Evolutionary conservation across 1,140 invertebrate species (phyloP), one percentile per base, ranked within the genome.

Genomic region (Matsumurasca onukii): DNA sequence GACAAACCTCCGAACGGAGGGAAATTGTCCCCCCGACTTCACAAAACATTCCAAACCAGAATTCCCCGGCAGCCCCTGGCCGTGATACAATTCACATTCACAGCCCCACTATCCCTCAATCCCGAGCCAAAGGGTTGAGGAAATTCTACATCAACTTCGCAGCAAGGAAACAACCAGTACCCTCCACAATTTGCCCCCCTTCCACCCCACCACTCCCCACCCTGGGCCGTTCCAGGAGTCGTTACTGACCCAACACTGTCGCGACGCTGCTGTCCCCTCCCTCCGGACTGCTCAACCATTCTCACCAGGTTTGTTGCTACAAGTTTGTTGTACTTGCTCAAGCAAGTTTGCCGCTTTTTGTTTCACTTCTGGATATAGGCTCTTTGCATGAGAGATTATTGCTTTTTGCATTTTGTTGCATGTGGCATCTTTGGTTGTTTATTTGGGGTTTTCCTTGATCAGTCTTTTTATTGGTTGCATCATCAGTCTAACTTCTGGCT

Each of bases 1-100:
- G 52, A 68, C 24, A 65, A 63, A 67, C n/a, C 45, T 20, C 59
- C 66, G 1, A 25, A 22, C 2, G 20, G n/a, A 25, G 45, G n/a
- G 29, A 22, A 25, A 57, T 30, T 17, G 22, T 25, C 1, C 25
- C 25, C n/a, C n/a, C 30, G 61, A 34, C 13, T 9, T 22, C 31
- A 48, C 1, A 49, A 66, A n/a, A n/a, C 29, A 61, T 30, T 12
- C 27, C 17, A 12, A 55, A n/a, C 51, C 17, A n/a, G 22, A n/a
- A 63, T 9, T 34, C 17, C 22, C n/a, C n/a, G n/a, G n/a, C 30
- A 25, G 12, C 29, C 39, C 30, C 30, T 5, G 61, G 34, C 2
- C 17, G 61, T 12, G 61, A 27, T 17, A 70, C 59, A 62, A 73
- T 78, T 64, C 75, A 77, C 61, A 75, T 79, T 69, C 78, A 79